phyloP scores from a whole-genome alignment of 2,888 invertebrate genomes.

The Spodoptera littoralis region DNA sequence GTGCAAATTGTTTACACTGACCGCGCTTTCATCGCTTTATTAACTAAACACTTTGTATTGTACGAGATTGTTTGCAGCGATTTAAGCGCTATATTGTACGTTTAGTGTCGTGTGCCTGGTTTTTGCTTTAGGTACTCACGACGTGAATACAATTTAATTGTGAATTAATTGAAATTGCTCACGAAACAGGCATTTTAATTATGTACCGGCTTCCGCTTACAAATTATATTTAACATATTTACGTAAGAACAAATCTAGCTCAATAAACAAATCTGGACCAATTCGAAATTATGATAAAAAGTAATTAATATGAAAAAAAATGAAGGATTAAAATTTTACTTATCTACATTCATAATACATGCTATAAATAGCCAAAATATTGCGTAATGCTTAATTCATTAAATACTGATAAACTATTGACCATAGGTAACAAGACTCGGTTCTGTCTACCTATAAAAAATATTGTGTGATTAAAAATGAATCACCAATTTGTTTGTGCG shows the following conservation, averaged over 20 bases:
- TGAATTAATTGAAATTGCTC: conserved; percentile 31
- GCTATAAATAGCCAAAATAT: no score
- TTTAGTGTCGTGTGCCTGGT: conserved; percentile 64
- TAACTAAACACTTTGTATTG: conserved; percentile 9
- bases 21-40: conserved; percentile 52
- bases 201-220: conserved; percentile 1
- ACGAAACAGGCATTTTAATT: neutral
- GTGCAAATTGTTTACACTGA: conserved; percentile 56
- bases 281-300: conserved; percentile 5
- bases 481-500: no score
- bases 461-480: no score
- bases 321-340: no score
- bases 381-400: no score
- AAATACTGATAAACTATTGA: no score
- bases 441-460: no score
- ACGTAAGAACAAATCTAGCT: conserved; percentile 2
- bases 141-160: conserved; percentile 37
- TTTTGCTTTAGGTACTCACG: conserved; percentile 33
- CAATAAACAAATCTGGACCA: neutral
- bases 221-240: neutral
- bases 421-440: no score
- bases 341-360: no score
- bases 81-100: conserved; percentile 33
- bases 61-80: conserved; percentile 3
- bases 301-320: conserved; percentile 1